Conservation (phyloP, 2,888 invertebrate species). For the Pristionchus mayeri region DNA sequence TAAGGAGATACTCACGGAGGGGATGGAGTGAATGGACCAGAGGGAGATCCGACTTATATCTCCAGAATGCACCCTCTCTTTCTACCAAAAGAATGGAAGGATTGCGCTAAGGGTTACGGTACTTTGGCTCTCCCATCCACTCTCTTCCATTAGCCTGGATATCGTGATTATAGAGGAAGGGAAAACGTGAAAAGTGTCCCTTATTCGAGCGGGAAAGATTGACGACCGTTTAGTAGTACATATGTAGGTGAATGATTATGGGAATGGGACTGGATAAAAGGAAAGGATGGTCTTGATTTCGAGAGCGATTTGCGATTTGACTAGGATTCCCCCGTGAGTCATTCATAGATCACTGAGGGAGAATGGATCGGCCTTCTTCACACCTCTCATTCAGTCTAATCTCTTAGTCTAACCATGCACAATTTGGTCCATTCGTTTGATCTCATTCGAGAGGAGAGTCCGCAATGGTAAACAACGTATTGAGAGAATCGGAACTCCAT, state of each 20-base stretch:
- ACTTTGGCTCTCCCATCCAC: neutral
- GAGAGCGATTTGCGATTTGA: neutral
- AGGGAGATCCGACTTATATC: conserved; percentile 7
- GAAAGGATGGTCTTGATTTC: neutral
- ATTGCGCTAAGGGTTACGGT: neutral
- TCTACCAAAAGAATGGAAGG: neutral
- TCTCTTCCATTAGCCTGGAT: conserved; percentile 25
- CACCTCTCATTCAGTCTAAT: conserved; percentile 26
- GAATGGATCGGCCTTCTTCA: neutral
- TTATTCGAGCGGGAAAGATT: conserved; percentile 29
- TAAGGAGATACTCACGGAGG: conserved; percentile 5
- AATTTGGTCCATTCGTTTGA: neutral
- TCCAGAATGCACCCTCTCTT: conserved; percentile 12
- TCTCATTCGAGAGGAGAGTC: neutral
- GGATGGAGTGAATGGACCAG: neutral
- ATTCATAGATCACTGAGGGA: neutral
- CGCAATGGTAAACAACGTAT: conserved; percentile 22
- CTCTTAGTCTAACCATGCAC: conserved; percentile 37
- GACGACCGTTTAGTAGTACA: conserved; percentile 32
- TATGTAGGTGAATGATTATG: conserved; percentile 29
- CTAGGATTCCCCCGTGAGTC: neutral
- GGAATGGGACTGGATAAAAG: neutral
- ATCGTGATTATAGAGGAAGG: neutral
- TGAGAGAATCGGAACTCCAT: conserved; percentile 4
- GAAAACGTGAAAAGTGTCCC: conserved; percentile 24